These are phyloP conservation scores for Tenrec ecaudatus DNA, from an alignment of 2,113 vertebrate species.

Conservation along the genomic window DNA sequence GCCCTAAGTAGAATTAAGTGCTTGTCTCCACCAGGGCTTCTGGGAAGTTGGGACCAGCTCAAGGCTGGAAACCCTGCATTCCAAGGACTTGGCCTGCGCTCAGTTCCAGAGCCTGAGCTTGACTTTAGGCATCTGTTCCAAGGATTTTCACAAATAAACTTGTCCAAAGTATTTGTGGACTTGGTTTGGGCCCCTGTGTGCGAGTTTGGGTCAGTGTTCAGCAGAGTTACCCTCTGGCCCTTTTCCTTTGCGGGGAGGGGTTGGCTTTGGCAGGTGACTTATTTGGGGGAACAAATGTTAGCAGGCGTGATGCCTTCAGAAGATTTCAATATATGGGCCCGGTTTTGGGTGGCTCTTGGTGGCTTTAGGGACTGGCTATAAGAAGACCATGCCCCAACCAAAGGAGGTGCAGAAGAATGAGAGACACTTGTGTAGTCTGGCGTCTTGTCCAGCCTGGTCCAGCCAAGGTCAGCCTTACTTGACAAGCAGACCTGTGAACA, in stretches of 20 bases:
- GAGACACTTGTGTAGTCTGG: not conserved
- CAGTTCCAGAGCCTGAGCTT: too few relatives aligned
- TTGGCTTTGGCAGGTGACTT: not conserved
- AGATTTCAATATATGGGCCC: rapidly evolving
- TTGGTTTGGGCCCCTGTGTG: not conserved
- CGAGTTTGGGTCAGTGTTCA: rapidly evolving
- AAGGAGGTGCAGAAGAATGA: not conserved
- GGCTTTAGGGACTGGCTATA: rapidly evolving
- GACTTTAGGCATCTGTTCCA: not conserved
- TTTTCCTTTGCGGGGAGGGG: not conserved
- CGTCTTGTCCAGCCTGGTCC: not conserved
- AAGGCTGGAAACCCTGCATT: not conserved
- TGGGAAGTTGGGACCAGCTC: not conserved
- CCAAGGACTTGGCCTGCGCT: not conserved
- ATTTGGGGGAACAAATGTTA: not conserved
- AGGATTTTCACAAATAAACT: not conserved
- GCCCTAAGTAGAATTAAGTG: not conserved
- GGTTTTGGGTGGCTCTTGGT: too few relatives aligned
- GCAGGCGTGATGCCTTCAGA: too few relatives aligned
- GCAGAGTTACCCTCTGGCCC: not conserved
- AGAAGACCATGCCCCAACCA: not conserved
- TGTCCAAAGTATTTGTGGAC: too few relatives aligned
- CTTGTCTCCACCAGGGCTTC: too few relatives aligned
- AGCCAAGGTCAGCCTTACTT: not conserved
- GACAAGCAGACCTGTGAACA: not conserved